Conservation (phyloP, 2,888 invertebrate species). For the Argynnis bischoffii region DNA sequence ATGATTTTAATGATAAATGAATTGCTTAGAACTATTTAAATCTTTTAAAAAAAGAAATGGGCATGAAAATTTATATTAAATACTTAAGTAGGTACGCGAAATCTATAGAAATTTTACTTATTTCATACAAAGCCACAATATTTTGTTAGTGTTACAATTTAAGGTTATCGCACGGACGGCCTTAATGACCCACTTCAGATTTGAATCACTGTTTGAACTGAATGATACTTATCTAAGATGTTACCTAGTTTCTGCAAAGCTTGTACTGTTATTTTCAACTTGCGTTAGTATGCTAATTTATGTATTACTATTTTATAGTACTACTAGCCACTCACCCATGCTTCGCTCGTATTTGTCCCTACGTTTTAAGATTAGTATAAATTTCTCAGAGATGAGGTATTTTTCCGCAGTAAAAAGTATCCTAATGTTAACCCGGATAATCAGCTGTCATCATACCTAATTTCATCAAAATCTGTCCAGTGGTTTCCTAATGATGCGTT, state of each 20-base stretch:
- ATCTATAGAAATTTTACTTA: background rate
- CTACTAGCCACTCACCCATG: no score
- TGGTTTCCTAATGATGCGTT: no score
- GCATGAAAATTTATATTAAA: background rate
- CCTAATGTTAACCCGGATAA: no score
- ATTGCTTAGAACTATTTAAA: no score
- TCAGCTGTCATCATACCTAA: no score
- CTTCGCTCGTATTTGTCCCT: no score
- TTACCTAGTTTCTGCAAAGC: conserved; percentile 12
- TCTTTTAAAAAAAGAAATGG: no score
- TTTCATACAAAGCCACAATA: background rate
- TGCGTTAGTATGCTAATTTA: conserved; percentile 16
- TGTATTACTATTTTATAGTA: background rate
- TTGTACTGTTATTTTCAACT: conserved; percentile 21
- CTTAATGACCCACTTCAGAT: conserved; percentile 29
- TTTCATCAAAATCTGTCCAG: no score
- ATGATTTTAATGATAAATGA: no score
- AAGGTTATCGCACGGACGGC: conserved; percentile 5
- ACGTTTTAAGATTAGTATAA: no score
- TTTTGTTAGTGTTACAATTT: background rate
- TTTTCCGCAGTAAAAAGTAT: no score
- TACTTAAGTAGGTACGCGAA: background rate
- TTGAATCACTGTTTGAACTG: conserved; percentile 20
- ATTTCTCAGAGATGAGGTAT: no score
- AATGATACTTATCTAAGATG: conserved; percentile 17